Percentiles rank a stretch among this genome's conserved stretches.
phyloP scores from a whole-genome alignment of 1,140 invertebrate genomes.

The Papilio polytes region DNA sequence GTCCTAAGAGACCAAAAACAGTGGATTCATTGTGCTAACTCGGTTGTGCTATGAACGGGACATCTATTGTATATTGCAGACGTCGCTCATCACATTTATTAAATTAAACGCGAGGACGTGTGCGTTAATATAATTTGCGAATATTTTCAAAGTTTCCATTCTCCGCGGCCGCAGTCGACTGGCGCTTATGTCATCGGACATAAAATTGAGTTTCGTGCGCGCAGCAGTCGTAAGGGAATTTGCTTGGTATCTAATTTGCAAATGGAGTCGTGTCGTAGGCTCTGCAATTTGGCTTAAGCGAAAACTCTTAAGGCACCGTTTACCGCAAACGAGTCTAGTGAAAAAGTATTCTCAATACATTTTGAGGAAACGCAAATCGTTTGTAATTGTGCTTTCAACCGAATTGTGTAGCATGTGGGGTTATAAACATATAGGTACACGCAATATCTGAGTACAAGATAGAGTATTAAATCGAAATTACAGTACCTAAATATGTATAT shows the following conservation, averaged over 20 bases:
- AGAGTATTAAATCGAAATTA: neutral
- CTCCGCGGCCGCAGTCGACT: neutral
- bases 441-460: neutral
- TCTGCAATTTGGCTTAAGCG: slow-evolving; percentile 77
- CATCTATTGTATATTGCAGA: neutral
- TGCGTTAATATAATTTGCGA: slow-evolving; percentile 44
- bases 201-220: slow-evolving; percentile 41
- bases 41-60: neutral
- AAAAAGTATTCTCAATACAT: slow-evolving; percentile 44
- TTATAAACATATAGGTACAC: neutral
- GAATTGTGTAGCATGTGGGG: slow-evolving; percentile 21
- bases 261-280: slow-evolving; percentile 78
- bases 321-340: slow-evolving; percentile 50
- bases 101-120: slow-evolving; percentile 39
- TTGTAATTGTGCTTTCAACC: slow-evolving; percentile 38
- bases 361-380: slow-evolving; percentile 36
- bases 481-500: neutral
- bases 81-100: slow-evolving; percentile 39
- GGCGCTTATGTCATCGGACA: slow-evolving; percentile 32
- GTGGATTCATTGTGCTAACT: neutral
- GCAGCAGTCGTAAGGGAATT: slow-evolving; percentile 18
- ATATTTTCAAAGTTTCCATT: slow-evolving; percentile 37
- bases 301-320: slow-evolving; percentile 64
- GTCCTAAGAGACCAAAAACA: neutral
- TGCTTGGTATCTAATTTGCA: slow-evolving; percentile 73